Percentiles rank a stretch among this genome's conserved stretches.
phyloP scores from a whole-genome alignment of 2,888 invertebrate species.

The Microplitis deprimator region DNA sequence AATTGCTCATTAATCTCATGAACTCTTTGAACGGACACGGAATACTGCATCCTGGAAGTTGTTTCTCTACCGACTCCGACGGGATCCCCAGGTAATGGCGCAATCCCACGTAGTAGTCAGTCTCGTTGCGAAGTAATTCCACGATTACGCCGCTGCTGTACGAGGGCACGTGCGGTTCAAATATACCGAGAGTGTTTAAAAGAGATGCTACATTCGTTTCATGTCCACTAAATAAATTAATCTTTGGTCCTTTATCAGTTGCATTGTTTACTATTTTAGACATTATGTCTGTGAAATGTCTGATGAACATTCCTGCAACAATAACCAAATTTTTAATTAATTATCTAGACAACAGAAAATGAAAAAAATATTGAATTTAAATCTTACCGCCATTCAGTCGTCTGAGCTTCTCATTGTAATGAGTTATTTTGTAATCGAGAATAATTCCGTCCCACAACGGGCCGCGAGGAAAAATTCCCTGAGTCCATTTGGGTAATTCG shows the following conservation, averaged over 20 bases:
- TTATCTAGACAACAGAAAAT: background rate
- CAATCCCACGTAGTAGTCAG: background rate
- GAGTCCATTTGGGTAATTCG: constrained; percentile 75
- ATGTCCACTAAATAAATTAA: constrained; percentile 76
- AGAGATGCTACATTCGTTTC: constrained; percentile 78
- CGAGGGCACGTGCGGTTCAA: constrained; percentile 74
- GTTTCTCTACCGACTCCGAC: constrained; percentile 66
- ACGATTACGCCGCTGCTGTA: constrained; percentile 72
- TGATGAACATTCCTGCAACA: constrained; percentile 72
- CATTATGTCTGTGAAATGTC: constrained; percentile 73
- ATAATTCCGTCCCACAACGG: constrained; percentile 73
- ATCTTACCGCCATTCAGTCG: constrained; percentile 74
- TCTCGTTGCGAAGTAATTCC: constrained; percentile 63
- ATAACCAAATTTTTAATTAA: too few species aligned
- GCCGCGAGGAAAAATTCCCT: constrained; percentile 72
- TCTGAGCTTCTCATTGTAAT: constrained; percentile 72
- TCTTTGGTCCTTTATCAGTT: constrained; percentile 67
- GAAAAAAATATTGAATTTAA: background rate
- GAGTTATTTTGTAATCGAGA: constrained; percentile 75
- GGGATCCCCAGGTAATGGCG: constrained; percentile 71
- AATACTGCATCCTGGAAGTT: constrained; percentile 72
- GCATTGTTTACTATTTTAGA: constrained; percentile 61
- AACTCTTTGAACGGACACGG: constrained; percentile 74
- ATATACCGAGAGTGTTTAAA: constrained; percentile 75
- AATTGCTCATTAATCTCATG: constrained; percentile 68